phyloP scores from a whole-genome alignment of 2,797 vertebrate species.

The Coregonus ussuriensis region DNA sequence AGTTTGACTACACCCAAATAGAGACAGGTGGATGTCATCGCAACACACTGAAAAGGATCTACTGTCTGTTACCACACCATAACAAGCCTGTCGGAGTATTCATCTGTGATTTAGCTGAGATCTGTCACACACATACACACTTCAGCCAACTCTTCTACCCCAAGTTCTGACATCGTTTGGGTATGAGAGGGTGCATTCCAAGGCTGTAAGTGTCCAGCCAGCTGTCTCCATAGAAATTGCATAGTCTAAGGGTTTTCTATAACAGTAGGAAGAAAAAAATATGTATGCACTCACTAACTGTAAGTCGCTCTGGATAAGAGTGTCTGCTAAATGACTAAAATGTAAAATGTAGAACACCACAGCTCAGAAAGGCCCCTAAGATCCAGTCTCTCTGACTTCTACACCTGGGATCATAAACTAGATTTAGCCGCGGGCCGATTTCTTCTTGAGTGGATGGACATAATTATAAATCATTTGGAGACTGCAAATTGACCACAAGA shows the following conservation, averaged over 20 bases:
- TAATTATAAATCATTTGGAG: too few species aligned
- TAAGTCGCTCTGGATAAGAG: too few species aligned
- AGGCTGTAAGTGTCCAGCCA: neutral
- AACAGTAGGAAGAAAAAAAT: neutral
- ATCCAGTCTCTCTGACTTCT: neutral
- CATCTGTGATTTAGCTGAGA: neutral
- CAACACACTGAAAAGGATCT: constrained; percentile 21
- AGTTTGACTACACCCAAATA: constrained; percentile 36
- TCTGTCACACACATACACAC: neutral
- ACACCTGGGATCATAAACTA: neutral
- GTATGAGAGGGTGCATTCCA: constrained; percentile 3
- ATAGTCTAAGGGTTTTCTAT: neutral
- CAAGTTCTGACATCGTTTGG: neutral
- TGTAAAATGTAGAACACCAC: neutral
- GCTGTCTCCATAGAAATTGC: constrained; percentile 2
- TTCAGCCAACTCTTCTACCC: neutral
- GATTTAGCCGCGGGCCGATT: too few species aligned
- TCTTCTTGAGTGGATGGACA: too few species aligned
- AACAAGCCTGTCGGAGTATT: neutral
- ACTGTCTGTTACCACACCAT: neutral
- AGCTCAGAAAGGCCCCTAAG: neutral
- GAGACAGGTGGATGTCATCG: constrained; percentile 43
- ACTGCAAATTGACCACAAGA: too few species aligned
- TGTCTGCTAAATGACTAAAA: too few species aligned
- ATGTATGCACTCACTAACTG: too few species aligned